Conservation (phyloP, 35 echinoderm and acorn worm genomes). For the Apostichopus japonicus region DNA sequence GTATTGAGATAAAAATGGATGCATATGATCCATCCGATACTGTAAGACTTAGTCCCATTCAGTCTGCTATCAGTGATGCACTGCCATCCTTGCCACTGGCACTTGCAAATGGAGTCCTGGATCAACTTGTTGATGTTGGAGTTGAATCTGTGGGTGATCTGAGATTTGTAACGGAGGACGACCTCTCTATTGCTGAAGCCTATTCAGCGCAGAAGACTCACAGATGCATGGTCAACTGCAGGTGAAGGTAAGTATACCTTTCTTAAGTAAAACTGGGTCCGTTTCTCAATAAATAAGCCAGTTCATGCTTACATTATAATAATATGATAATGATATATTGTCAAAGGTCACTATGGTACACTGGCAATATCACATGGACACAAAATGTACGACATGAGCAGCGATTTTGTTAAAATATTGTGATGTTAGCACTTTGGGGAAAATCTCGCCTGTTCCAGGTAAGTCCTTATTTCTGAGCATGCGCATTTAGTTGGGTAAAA, state of each 20-base stretch:
- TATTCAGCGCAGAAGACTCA: slow-evolving; percentile 7
- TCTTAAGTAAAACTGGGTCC: neutral
- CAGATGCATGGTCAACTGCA: slow-evolving; percentile 15
- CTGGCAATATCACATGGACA: no score
- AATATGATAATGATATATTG: neutral
- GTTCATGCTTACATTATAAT: slow-evolving; percentile 24
- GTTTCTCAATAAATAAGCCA: slow-evolving; percentile 1
- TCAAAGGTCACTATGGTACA: no score
- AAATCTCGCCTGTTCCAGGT: no score
- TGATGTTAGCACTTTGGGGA: no score
- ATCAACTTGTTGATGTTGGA: neutral
- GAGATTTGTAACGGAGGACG: slow-evolving; percentile 4
- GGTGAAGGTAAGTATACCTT: slow-evolving; percentile 3
- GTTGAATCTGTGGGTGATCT: slow-evolving; percentile 13
- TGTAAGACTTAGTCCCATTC: slow-evolving; percentile 18
- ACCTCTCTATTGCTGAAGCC: slow-evolving; percentile 21
- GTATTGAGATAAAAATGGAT: no score
- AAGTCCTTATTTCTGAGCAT: no score
- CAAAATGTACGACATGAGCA: no score
- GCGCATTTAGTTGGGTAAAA: no score
- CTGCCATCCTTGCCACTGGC: slow-evolving; percentile 6
- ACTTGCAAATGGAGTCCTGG: slow-evolving; percentile 13
- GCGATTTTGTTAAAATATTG: no score
- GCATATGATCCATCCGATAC: slow-evolving; percentile 5
- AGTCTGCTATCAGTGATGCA: slow-evolving; percentile 3